These are phyloP conservation scores for Hiodon tergisus DNA, from an alignment of 2,113 vertebrate genomes.

Conservation along the genomic window DNA sequence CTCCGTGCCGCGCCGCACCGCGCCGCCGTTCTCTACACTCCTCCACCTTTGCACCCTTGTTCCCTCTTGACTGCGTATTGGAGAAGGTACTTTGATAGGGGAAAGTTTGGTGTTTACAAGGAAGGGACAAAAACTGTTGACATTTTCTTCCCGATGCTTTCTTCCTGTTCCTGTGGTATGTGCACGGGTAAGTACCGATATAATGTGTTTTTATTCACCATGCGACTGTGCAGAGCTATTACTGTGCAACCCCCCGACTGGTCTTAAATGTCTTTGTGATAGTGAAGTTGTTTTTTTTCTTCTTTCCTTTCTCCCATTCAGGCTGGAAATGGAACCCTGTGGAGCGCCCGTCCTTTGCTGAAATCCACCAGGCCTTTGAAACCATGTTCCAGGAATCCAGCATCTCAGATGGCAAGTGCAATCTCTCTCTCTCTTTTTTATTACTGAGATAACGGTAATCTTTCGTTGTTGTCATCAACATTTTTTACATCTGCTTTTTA, in stretches of 20 bases:
- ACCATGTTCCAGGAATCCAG: conserved; percentile 99
- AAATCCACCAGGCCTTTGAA: conserved; percentile 96
- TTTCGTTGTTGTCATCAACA: background rate
- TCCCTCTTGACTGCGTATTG: no score
- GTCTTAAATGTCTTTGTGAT: background rate
- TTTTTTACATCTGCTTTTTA: background rate
- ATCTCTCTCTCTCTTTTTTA: background rate
- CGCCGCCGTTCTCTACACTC: no score
- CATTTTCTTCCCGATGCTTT: no score
- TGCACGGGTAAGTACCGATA: no score
- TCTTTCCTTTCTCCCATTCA: conserved; percentile 37
- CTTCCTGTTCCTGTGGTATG: no score
- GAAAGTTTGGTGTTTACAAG: no score
- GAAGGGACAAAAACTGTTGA: no score
- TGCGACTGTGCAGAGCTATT: background rate
- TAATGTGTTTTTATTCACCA: no score
- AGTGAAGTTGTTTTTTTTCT: background rate
- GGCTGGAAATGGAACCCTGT: conserved; percentile 95
- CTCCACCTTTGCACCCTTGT: no score
- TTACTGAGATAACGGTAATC: background rate
- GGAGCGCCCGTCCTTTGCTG: conserved; percentile 90
- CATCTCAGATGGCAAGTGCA: conserved; percentile 85
- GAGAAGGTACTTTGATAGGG: no score
- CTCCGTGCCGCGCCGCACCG: background rate
- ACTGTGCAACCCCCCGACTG: background rate